Percentiles rank a stretch among this genome's conserved stretches.
phyloP scores from a whole-genome alignment of 2,888 invertebrate species.

The Melanostoma mellinum region DNA sequence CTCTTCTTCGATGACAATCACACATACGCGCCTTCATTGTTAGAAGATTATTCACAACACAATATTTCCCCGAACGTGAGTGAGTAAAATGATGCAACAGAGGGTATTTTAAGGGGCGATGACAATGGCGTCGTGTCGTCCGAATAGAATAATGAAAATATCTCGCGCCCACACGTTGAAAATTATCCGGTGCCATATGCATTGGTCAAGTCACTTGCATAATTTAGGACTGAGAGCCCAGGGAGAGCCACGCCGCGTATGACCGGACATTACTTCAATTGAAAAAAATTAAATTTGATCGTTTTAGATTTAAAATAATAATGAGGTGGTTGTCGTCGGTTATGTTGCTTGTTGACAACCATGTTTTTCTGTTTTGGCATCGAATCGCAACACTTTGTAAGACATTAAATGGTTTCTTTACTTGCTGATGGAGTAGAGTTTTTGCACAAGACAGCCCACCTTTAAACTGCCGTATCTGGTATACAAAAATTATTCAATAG shows the following conservation, averaged over 20 bases:
- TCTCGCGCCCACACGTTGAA: conserved; percentile 68
- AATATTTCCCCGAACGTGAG: conserved; percentile 45
- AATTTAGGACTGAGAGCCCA: conserved; percentile 54
- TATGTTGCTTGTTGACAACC: conserved; percentile 27
- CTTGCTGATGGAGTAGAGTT: too few species aligned
- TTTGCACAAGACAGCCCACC: too few species aligned
- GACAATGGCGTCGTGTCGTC: conserved; percentile 33
- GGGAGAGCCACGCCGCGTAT: conserved; percentile 35
- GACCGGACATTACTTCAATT: conserved; percentile 71
- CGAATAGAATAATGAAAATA: conserved; percentile 69
- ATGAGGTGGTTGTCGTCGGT: conserved; percentile 4
- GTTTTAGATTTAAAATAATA: conserved; percentile 70
- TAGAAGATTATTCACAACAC: conserved; percentile 58
- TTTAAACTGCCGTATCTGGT: too few species aligned
- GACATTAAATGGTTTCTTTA: conserved; percentile 25
- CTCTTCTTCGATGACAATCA: conserved; percentile 45
- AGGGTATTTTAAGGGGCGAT: conserved; percentile 52
- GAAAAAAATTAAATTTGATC: conserved; percentile 69
- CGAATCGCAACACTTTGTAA: conserved; percentile 18
- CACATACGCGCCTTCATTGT: conserved; percentile 16
- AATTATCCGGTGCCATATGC: conserved; percentile 57
- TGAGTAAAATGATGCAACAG: conserved; percentile 65
- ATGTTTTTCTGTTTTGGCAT: conserved; percentile 34
- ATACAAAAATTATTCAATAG: too few species aligned
- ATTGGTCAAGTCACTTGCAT: conserved; percentile 67